Evolutionary conservation across 2,797 vertebrate genomes (phyloP).

Genomic region (Enteromius afrohamiltoni): DNA sequence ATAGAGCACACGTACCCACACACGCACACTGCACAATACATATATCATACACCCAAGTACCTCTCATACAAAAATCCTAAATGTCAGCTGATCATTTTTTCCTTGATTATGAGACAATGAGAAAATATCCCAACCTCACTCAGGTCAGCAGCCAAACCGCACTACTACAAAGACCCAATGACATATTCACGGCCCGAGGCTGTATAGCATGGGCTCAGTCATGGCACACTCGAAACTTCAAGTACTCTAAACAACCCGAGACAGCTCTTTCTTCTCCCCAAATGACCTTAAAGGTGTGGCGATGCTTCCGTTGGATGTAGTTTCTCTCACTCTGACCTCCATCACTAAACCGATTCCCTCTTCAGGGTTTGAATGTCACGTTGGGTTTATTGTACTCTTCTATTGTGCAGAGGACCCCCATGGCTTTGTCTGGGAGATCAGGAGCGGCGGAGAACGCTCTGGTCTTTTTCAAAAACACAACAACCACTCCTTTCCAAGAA

Average conservation of each 20-base stretch:
- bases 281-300: slow-evolving; percentile 3
- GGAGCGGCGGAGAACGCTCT: not conserved
- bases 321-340: slow-evolving; percentile 19
- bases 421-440: slow-evolving; percentile 37
- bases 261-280: slow-evolving; percentile 28
- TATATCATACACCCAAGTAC: slow-evolving; percentile 34
- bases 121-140: slow-evolving; percentile 54
- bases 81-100: slow-evolving; percentile 50
- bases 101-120: slow-evolving; percentile 39
- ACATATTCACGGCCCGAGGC: slow-evolving; percentile 26
- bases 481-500: not conserved
- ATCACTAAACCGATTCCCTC: slow-evolving; percentile 1
- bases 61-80: slow-evolving; percentile 40
- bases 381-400: slow-evolving; percentile 23
- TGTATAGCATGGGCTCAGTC: slow-evolving; percentile 34
- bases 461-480: slow-evolving; percentile 1
- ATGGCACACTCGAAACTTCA: slow-evolving; percentile 58
- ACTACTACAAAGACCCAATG: slow-evolving; percentile 39
- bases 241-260: slow-evolving; percentile 42
- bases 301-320: slow-evolving; percentile 8
- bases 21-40: slow-evolving; percentile 37
- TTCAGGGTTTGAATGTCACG: not conserved
- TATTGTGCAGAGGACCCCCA: slow-evolving; percentile 37
- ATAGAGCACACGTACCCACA: slow-evolving; percentile 36
- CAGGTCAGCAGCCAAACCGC: slow-evolving; percentile 42